Evolutionary conservation across 92 coral and sea anemone species (phyloP).

Genomic region (Umimayanthus chanpuru): DNA sequence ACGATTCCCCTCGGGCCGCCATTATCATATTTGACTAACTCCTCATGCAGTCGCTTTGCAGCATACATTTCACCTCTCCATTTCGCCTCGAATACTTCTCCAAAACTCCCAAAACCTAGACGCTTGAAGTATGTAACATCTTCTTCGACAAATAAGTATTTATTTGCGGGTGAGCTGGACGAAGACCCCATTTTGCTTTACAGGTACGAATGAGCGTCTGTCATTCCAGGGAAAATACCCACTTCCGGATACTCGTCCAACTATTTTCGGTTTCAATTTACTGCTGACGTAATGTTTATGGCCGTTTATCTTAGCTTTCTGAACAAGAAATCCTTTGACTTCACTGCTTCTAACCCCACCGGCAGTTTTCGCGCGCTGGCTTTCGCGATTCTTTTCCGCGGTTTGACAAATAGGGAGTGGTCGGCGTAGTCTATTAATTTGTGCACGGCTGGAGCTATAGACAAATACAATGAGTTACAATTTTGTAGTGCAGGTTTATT

Average conservation of each 20-base stretch:
- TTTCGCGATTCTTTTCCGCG: too few relatives aligned
- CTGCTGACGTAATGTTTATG: too few relatives aligned
- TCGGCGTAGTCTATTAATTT: too few relatives aligned
- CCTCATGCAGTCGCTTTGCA: slow-evolving; percentile 49
- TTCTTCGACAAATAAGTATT: background rate
- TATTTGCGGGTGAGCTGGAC: background rate
- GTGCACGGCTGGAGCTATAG: too few relatives aligned
- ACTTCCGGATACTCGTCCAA: background rate
- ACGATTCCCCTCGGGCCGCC: slow-evolving; percentile 33
- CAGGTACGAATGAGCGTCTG: background rate
- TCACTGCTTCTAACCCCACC: too few relatives aligned
- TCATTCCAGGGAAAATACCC: background rate
- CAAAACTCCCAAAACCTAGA: slow-evolving; percentile 56
- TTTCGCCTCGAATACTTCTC: slow-evolving; percentile 55
- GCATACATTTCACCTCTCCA: slow-evolving; percentile 52
- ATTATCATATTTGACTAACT: slow-evolving; percentile 34
- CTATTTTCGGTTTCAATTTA: background rate
- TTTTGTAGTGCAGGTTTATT: too few relatives aligned
- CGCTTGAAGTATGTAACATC: slow-evolving; percentile 11
- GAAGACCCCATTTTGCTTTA: slow-evolving; percentile 9
- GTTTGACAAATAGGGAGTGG: too few relatives aligned
- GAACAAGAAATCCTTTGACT: too few relatives aligned
- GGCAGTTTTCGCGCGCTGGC: too few relatives aligned
- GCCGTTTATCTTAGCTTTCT: too few relatives aligned
- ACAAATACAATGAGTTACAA: too few relatives aligned